These are phyloP conservation scores for Mesembrinibis cayennensis DNA, from an alignment of 2,113 vertebrate species.

Conservation along the genomic window DNA sequence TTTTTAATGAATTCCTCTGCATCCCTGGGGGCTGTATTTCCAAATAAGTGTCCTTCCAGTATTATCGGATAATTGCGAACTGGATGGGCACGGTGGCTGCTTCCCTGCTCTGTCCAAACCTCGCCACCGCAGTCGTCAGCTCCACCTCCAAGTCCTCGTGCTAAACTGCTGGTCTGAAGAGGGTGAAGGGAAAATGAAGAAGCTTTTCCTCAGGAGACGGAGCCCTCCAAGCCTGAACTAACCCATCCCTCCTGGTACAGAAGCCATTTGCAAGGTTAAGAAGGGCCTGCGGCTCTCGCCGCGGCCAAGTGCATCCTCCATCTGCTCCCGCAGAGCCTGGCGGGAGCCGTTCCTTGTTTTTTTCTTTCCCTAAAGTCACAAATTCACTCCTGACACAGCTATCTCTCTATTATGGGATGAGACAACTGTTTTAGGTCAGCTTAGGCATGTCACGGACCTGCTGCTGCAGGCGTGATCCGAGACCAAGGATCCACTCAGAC, in stretches of 20 bases:
- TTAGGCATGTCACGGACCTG: accelerated
- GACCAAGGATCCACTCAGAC: not conserved
- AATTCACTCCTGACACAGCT: not conserved
- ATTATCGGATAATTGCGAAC: not conserved
- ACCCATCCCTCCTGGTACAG: not conserved
- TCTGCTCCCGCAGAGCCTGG: slow-evolving; percentile 27
- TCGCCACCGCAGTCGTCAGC: not conserved
- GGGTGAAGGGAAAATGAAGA: not conserved
- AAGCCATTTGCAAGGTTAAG: slow-evolving; percentile 32
- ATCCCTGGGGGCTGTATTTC: not conserved
- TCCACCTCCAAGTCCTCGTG: not conserved
- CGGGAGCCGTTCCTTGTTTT: not conserved
- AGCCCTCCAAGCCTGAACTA: not conserved
- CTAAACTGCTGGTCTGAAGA: not conserved
- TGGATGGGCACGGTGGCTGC: not conserved
- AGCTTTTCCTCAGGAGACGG: not conserved
- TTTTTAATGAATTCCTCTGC: not conserved
- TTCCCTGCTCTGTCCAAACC: not conserved
- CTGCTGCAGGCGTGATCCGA: accelerated
- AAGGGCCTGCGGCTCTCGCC: not conserved
- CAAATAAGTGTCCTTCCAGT: not conserved
- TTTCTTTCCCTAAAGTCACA: not conserved
- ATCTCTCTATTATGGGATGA: not conserved
- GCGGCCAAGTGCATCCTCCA: not conserved
- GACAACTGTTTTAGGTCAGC: not conserved